Conservation (phyloP, 2,113 vertebrate genomes). For the Emydura subglobosa region DNA sequence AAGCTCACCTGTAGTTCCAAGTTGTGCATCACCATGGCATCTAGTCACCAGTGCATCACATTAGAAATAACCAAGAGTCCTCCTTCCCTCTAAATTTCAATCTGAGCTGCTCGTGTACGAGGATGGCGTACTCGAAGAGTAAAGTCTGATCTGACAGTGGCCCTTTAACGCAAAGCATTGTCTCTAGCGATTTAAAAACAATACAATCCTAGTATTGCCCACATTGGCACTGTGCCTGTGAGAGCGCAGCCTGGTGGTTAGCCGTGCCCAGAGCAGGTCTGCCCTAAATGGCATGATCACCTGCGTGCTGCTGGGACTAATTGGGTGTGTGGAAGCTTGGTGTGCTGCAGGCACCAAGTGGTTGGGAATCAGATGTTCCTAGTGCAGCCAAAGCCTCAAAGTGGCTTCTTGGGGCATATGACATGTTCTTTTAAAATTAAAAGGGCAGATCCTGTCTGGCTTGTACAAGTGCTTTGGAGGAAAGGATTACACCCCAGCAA, state of each 20-base stretch:
- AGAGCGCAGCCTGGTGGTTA: not conserved
- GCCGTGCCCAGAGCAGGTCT: not conserved
- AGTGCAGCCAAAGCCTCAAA: not conserved
- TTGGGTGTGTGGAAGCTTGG: not conserved
- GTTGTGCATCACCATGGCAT: not conserved
- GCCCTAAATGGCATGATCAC: not conserved
- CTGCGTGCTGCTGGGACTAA: not conserved
- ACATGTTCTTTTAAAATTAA: not conserved
- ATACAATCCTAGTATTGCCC: not conserved
- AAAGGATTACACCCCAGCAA: not conserved
- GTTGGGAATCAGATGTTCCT: not conserved
- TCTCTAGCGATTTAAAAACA: not conserved
- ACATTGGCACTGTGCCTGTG: not conserved
- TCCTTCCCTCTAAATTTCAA: not conserved
- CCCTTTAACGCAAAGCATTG: not conserved
- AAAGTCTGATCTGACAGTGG: not conserved
- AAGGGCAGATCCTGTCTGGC: not conserved
- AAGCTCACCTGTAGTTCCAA: not conserved
- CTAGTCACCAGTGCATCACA: not conserved
- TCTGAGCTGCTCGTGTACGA: not conserved
- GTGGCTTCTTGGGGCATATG: not conserved
- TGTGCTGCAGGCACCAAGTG: not conserved
- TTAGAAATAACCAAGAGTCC: not conserved
- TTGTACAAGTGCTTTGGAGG: not conserved
- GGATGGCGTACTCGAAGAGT: not conserved